Conservation (phyloP, 2,797 vertebrate genomes). For the Clarias pachynema region DNA sequence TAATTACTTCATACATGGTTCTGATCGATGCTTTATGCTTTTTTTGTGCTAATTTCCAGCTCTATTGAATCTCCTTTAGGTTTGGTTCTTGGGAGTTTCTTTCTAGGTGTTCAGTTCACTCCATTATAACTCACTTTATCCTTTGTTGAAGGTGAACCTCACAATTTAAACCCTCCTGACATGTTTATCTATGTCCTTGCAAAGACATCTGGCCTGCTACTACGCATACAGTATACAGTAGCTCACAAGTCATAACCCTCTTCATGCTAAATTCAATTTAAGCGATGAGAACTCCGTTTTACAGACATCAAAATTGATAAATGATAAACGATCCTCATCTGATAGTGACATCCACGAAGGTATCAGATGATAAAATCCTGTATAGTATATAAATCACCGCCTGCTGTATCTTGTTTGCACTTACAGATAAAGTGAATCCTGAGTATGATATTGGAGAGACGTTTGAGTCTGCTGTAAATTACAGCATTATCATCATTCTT, state of each 20-base stretch:
- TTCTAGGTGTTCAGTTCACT: neutral
- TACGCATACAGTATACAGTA: neutral
- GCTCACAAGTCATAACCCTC: neutral
- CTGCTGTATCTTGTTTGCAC: neutral
- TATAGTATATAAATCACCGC: neutral
- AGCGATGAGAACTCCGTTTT: neutral
- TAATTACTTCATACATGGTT: neutral
- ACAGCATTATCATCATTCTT: neutral
- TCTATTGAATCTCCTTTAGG: neutral
- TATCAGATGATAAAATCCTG: conserved; percentile 6
- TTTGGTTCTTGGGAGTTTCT: neutral
- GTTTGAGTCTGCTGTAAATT: neutral
- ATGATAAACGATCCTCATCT: neutral
- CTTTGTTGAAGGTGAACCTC: neutral
- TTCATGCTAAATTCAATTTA: neutral
- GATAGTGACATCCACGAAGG: neutral
- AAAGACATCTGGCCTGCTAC: neutral
- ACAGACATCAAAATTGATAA: neutral
- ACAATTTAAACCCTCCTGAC: conserved; percentile 9
- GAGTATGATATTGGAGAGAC: neutral
- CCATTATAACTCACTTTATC: neutral
- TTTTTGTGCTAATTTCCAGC: neutral
- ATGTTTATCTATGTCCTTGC: neutral
- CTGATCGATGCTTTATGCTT: no score
- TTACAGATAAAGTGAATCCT: neutral